Evolutionary conservation across 2,888 invertebrate species (phyloP).

Genomic region (Pecten maximus): DNA sequence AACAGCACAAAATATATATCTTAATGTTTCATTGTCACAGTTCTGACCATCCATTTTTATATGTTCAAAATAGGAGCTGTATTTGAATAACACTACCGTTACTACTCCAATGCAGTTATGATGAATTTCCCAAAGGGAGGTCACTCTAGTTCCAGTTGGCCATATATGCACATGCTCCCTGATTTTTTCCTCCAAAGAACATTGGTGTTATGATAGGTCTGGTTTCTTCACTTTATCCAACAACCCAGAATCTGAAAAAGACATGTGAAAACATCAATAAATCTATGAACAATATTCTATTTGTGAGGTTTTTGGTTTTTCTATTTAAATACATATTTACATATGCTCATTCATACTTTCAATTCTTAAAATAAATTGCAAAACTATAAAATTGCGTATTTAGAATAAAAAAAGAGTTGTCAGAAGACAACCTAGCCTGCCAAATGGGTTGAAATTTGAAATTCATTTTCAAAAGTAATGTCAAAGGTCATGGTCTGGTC

Average conservation of each 20-base stretch:
- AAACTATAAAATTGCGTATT: too few species aligned
- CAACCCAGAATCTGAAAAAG: conserved; percentile 14
- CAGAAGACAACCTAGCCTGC: too few species aligned
- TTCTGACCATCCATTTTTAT: neutral
- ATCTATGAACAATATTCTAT: too few species aligned
- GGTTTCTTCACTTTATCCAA: conserved; percentile 25
- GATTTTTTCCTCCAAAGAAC: neutral
- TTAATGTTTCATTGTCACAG: neutral
- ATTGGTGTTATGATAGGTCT: neutral
- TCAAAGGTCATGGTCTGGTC: too few species aligned
- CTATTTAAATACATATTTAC: too few species aligned
- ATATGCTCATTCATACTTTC: too few species aligned
- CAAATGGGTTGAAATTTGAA: too few species aligned
- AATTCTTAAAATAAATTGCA: too few species aligned
- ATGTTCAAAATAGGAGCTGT: neutral
- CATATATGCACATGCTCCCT: neutral
- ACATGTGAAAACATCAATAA: neutral
- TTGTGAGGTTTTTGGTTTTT: too few species aligned
- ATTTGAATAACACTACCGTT: neutral
- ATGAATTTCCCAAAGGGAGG: neutral
- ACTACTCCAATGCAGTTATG: neutral
- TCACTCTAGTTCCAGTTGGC: neutral
- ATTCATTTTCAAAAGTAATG: too few species aligned
- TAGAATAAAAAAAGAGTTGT: too few species aligned
- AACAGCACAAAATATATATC: neutral